Evolutionary conservation across 2,113 vertebrate species (phyloP), one percentile per base, ranked within the genome.

Genomic region (Herpailurus yagouaroundi): DNA sequence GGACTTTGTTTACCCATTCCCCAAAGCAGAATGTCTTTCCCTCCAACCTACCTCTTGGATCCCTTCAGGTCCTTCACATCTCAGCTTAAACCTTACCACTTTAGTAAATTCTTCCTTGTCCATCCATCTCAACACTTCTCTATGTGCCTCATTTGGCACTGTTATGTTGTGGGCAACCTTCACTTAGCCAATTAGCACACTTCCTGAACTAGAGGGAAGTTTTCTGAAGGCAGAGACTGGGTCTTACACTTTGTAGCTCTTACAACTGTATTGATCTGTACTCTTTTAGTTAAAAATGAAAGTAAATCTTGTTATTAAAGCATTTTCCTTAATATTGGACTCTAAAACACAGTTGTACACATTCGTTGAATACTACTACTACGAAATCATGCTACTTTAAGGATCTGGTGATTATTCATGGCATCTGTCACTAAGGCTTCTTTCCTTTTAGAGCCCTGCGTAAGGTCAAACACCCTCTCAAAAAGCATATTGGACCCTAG

Each of bases 61-160:
- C n/a, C 31, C 71, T 93, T 80, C 19, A 73, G 73, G 16, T 55
- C 71, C 41, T 90, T 38, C 19, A 82, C 48, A 81, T 12, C 31
- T 96, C 71, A 92, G 36, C 25, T 80, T 82, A 92, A 86, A 79
- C 25, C 48, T 92, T 86, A 88, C 8, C 52, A 92, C 21, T 86
- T 87, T 18, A 50, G 27, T 92, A 38, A 94, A 71, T 95, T 97
- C 64, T 94, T 90, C 25, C 41, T 90, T 96, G 55, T 25, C 50
- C 36, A 38, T 82, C 38, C 63, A 80, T 95, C 66, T 91, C 68
- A 95, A 6, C 15, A 68, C 81, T 89, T 89, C 84, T 89, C 31
- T 63, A 91, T 80, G 76, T 27, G 21, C 23, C 57, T 91, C 18
- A 77, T 88, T 97, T 87, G 33, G 23, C 41, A 69, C 15, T 91